A percentile compares a stretch with the other conserved stretches of the same genome.
These are phyloP conservation scores for Temnothorax rugatulus DNA, from an alignment of 2,888 invertebrate species.

Conservation along the genomic window DNA sequence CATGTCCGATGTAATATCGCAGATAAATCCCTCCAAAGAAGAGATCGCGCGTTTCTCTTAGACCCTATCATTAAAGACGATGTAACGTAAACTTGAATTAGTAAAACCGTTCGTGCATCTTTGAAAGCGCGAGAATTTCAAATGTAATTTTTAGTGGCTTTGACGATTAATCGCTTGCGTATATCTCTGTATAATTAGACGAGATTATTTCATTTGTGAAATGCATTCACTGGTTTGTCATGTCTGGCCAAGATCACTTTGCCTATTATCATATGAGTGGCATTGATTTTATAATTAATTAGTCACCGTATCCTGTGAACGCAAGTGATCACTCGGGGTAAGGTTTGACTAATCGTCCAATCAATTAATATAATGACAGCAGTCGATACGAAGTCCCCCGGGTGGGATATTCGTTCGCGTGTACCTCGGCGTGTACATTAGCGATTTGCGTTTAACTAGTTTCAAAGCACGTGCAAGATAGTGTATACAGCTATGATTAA, in stretches of 20 bases:
- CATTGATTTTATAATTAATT: constrained; percentile 69
- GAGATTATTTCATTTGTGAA: background rate
- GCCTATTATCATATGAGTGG: constrained; percentile 11
- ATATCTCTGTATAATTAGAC: background rate
- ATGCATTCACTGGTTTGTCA: background rate
- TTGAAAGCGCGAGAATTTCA: background rate
- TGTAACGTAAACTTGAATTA: constrained; percentile 2
- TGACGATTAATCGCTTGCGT: background rate
- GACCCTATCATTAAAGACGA: background rate
- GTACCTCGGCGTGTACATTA: constrained; percentile 46
- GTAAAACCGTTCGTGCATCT: background rate
- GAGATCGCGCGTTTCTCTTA: background rate
- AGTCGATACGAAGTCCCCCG: constrained; percentile 55
- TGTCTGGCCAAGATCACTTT: background rate
- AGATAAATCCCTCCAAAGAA: constrained; percentile 62
- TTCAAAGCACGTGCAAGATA: constrained; percentile 48
- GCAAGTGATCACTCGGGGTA: constrained; percentile 29
- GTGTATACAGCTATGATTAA: constrained; percentile 45
- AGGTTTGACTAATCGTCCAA: constrained; percentile 61
- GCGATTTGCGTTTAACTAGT: constrained; percentile 50
- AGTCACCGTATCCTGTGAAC: constrained; percentile 30
- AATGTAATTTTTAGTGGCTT: background rate
- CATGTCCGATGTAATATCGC: constrained; percentile 62
- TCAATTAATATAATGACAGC: constrained; percentile 67
- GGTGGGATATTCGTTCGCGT: constrained; percentile 35